Evolutionary conservation across 1,140 invertebrate genomes (phyloP), one percentile per base, ranked within the genome.

Genomic region (Schmidtea mediterranea): DNA sequence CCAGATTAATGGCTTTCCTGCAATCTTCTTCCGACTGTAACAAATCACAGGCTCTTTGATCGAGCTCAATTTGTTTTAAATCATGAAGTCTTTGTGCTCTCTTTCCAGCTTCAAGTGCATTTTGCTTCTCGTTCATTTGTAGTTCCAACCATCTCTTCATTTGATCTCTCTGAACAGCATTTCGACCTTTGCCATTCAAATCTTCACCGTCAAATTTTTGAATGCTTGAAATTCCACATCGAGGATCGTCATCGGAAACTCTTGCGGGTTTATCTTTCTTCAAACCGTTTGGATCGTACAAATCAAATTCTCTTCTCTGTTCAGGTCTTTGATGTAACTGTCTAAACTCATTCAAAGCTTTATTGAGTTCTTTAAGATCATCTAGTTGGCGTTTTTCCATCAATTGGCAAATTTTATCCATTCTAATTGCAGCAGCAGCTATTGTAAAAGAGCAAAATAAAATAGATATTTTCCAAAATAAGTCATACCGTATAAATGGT

Each of bases 161-260:
- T 62, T 86, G 78, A 49, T 78, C 72, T 2, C 70, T 71, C 65
- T 82, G 78, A 23, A 74, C 68, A 53, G 73, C 73, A 45, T 62
- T 62, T 2, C 80, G 68, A n/a, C 74, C 70, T 19, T 66, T 65
- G 18, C 62, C 63, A 19, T 69, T 61, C 12, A 75, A 55, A 62
- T 82, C 79, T 65, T 82, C 81, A 6, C 81, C 81, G 56, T 75
- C 73, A 58, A 86, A 83, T 59, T 79, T 81, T 56, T 67, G 65
- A 39, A 66, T 39, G 51, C 61, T 56, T 10, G 60, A 55, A 54
- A 53, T 45, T 5, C 77, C 76, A 53, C 76, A 69, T 9, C 73
- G 61, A 1, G 71, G 65, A 56, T 80, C 76, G 53, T 76, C 73
- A 58, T 82, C 77, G 15, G 69, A 60, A 0, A 76, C 60, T 43